Evolutionary conservation across 1,140 invertebrate genomes (phyloP).

Genomic region (Myzus persicae): DNA sequence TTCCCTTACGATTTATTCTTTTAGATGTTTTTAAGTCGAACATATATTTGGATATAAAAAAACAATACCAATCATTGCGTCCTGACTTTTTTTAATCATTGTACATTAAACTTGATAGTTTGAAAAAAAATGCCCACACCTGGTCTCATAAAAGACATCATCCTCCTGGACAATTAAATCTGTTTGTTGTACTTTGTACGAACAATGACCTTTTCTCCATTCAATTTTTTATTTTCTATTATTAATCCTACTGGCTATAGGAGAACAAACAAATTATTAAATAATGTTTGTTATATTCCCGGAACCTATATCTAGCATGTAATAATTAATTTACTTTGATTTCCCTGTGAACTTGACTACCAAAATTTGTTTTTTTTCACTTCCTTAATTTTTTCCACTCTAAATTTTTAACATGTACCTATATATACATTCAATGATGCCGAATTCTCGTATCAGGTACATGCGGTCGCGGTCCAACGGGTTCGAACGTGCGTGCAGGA

Average conservation of each 20-base stretch:
- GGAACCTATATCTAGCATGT: not conserved
- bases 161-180: not conserved
- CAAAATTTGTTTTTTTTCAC: not conserved
- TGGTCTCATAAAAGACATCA: not conserved
- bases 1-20: not conserved
- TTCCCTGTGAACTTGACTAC: not conserved
- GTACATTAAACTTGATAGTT: not conserved
- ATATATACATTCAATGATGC: not conserved
- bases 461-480: slow-evolving; percentile 32
- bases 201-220: slow-evolving; percentile 7
- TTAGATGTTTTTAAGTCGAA: not conserved
- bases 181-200: not conserved
- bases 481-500: slow-evolving; percentile 30
- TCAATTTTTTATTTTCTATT: not conserved
- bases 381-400: slow-evolving; percentile 10
- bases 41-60: not conserved
- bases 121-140: not conserved
- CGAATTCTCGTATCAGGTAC: not conserved
- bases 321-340: slow-evolving; percentile 38
- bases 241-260: not conserved
- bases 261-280: not conserved
- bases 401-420: not conserved
- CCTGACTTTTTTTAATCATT: not conserved
- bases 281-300: not conserved
- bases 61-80: not conserved